Evolutionary conservation across 2,888 invertebrate genomes (phyloP).

Genomic region (Cephonodes hylas): DNA sequence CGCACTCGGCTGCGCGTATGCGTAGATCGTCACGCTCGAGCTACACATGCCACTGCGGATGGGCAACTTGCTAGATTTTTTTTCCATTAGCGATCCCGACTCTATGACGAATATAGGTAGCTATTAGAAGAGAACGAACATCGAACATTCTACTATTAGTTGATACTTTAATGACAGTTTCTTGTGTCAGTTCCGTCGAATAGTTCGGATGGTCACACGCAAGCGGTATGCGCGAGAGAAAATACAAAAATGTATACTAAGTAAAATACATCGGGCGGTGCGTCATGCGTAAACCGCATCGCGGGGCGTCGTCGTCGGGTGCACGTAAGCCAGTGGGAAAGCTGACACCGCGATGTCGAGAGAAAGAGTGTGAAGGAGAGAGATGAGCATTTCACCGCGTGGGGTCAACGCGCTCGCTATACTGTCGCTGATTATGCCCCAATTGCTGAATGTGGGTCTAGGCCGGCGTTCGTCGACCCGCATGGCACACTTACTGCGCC

Average conservation of each 20-base stretch:
- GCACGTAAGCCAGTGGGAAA: slow-evolving; percentile 50
- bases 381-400: slow-evolving; percentile 79
- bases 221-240: slow-evolving; percentile 56
- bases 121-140: slow-evolving; percentile 47
- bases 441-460: slow-evolving; percentile 80
- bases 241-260: slow-evolving; percentile 21
- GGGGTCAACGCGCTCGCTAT: slow-evolving; percentile 76
- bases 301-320: slow-evolving; percentile 29
- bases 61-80: slow-evolving; percentile 30
- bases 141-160: slow-evolving; percentile 58
- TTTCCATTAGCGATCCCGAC: slow-evolving; percentile 46
- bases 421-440: slow-evolving; percentile 81
- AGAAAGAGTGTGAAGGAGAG: slow-evolving; percentile 78
- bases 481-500: slow-evolving; percentile 74
- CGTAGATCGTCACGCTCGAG: slow-evolving; percentile 45
- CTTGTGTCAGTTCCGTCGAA: slow-evolving; percentile 73
- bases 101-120: slow-evolving; percentile 40
- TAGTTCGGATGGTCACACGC: slow-evolving; percentile 75
- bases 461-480: slow-evolving; percentile 81
- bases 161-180: slow-evolving; percentile 70
- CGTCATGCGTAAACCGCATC: slow-evolving; percentile 23
- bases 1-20: slow-evolving; percentile 24
- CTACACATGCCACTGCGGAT: slow-evolving; percentile 40
- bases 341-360: slow-evolving; percentile 60
- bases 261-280: slow-evolving; percentile 1